Evolutionary conservation across 2,113 vertebrate species (phyloP).

Genomic region (Ia io): DNA sequence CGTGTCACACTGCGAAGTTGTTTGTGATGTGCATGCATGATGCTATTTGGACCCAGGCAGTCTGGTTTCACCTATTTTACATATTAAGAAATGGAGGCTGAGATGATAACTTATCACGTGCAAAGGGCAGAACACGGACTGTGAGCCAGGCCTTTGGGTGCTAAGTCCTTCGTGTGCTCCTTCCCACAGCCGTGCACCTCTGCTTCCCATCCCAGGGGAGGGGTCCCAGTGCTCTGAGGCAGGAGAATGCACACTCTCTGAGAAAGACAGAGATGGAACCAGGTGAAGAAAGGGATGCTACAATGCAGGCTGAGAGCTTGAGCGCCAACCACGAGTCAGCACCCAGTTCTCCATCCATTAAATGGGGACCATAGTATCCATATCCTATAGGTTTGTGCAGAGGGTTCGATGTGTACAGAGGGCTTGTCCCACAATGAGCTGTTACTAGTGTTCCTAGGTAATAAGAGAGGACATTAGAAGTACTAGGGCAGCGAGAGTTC

Average conservation of each 20-base stretch:
- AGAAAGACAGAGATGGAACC: not conserved
- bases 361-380: not conserved
- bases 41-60: not conserved
- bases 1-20: not conserved
- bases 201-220: not conserved
- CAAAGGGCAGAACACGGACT: not conserved
- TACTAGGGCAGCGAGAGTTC: not conserved
- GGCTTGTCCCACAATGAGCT: not conserved
- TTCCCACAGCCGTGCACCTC: not conserved
- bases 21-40: not conserved
- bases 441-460: not conserved
- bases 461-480: not conserved
- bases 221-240: not conserved
- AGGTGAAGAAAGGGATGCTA: not conserved
- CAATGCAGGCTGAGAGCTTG: not conserved
- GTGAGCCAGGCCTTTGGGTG: not conserved
- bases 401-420: not conserved
- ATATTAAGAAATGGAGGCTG: not conserved
- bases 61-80: not conserved
- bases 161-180: not conserved
- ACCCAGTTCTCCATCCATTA: not conserved
- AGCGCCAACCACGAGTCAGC: not conserved
- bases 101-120: not conserved
- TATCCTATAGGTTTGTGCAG: not conserved
- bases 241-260: not conserved